These are phyloP conservation scores for Falcunculus frontatus DNA, from an alignment of 2,113 vertebrate genomes.

Conservation along the genomic window DNA sequence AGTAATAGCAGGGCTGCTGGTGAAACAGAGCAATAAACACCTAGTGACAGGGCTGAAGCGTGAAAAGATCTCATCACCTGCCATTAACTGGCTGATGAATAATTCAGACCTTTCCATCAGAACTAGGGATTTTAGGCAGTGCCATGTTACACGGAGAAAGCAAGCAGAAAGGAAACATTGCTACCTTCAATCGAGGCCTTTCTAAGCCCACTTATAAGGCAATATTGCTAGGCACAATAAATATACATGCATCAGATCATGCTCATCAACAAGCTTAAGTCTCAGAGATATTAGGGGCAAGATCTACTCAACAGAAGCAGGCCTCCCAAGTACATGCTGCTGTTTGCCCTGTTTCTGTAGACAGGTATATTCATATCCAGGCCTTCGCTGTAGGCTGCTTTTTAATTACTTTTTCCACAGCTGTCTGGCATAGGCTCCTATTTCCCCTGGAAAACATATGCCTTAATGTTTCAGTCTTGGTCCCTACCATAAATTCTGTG, in stretches of 20 bases:
- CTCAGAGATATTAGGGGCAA: not conserved
- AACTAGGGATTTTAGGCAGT: constrained; percentile 56
- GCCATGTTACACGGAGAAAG: not conserved
- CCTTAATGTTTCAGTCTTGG: not conserved
- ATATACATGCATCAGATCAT: not conserved
- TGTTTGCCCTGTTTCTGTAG: not conserved
- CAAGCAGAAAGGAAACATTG: constrained; percentile 15
- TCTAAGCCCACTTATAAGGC: not conserved
- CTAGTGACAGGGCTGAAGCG: constrained; percentile 71
- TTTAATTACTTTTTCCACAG: not conserved
- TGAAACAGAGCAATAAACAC: constrained; percentile 82
- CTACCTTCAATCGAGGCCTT: constrained; percentile 3
- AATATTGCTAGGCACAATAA: not conserved
- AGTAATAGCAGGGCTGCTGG: constrained; percentile 69
- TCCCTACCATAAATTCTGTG: not conserved
- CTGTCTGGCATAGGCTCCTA: not conserved
- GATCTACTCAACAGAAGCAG: not conserved
- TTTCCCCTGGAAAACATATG: not conserved
- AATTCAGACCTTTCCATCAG: constrained; percentile 74
- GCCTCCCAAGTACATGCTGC: not conserved
- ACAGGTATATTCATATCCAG: not conserved
- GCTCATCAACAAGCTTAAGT: not conserved
- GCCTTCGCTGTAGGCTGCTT: not conserved
- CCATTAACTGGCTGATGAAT: constrained; percentile 76
- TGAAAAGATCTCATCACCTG: constrained; percentile 79